Evolutionary conservation across 2,113 vertebrate species (phyloP).

Genomic region (Lepisosteus oculatus): DNA sequence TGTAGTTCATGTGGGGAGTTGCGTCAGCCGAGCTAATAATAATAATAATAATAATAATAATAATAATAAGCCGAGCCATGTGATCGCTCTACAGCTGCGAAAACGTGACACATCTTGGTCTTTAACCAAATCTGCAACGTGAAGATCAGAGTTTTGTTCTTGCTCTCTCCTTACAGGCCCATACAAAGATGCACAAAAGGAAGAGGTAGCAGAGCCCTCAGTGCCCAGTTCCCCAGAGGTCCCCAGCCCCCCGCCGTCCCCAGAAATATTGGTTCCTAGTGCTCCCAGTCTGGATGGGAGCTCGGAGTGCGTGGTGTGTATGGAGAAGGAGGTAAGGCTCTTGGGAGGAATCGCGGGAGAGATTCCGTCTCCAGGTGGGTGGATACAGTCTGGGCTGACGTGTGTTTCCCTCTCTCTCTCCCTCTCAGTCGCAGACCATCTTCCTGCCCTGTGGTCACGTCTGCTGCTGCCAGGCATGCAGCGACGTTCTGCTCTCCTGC

Average conservation of each 20-base stretch:
- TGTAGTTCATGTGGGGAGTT: no score
- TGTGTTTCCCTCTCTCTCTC: not conserved
- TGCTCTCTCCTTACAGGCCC: constrained; percentile 34
- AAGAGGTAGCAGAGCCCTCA: constrained; percentile 19
- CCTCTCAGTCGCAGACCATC: constrained; percentile 76
- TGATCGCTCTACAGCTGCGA: no score
- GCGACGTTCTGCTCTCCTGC: constrained; percentile 68
- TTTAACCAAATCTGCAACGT: no score
- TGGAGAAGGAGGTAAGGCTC: constrained; percentile 81
- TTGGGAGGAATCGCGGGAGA: not conserved
- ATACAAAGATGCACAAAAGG: constrained; percentile 26
- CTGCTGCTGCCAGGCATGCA: constrained; percentile 88
- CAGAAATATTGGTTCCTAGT: constrained; percentile 14
- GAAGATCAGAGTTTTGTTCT: no score
- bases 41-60: no score
- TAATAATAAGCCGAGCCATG: no score
- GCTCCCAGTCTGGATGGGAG: constrained; percentile 34
- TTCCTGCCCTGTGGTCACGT: constrained; percentile 91
- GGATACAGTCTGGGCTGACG: not conserved
- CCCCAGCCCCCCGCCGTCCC: constrained; percentile 39
- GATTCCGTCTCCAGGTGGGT: no score
- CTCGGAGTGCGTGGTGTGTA: constrained; percentile 87
- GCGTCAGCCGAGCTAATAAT: no score
- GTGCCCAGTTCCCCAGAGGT: not conserved
- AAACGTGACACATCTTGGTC: no score